Evolutionary conservation across 2,888 invertebrate species (phyloP).

Genomic region (Metopia argyrocephala): DNA sequence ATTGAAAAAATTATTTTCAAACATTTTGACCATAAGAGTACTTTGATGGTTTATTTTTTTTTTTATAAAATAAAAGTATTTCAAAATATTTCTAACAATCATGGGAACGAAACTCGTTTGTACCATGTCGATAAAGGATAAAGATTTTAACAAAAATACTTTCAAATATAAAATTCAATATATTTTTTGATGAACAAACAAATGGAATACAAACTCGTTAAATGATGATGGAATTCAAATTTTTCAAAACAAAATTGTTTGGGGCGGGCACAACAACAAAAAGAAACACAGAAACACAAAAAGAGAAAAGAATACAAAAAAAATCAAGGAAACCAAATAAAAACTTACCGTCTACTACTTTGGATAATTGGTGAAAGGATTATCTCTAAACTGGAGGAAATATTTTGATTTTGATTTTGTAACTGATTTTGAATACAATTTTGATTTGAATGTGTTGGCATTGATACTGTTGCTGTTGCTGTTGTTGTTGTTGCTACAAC

Average conservation of each 20-base stretch:
- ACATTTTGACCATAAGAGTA: not conserved
- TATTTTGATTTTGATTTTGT: constrained; percentile 76
- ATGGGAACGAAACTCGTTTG: not conserved
- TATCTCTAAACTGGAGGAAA: constrained; percentile 79
- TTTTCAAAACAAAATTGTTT: too few relatives aligned
- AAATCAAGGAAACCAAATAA: constrained; percentile 31
- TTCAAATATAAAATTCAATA: too few relatives aligned
- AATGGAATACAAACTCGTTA: too few relatives aligned
- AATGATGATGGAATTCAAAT: too few relatives aligned
- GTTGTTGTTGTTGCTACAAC: constrained; percentile 47
- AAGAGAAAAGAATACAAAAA: constrained; percentile 14
- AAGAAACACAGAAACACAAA: not conserved
- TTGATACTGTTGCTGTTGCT: constrained; percentile 13
- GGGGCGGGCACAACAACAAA: not conserved
- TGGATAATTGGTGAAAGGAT: constrained; percentile 79
- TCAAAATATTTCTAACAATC: not conserved
- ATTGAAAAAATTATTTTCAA: not conserved
- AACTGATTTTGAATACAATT: constrained; percentile 68
- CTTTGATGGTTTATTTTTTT: not conserved
- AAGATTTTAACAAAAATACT: not conserved
- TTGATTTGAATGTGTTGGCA: constrained; percentile 61
- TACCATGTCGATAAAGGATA: not conserved
- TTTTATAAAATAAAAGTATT: not conserved
- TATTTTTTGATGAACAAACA: not conserved
- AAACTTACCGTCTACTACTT: constrained; percentile 80